phyloP scores from a whole-genome alignment of 1,140 invertebrate species.

The Manduca sexta region DNA sequence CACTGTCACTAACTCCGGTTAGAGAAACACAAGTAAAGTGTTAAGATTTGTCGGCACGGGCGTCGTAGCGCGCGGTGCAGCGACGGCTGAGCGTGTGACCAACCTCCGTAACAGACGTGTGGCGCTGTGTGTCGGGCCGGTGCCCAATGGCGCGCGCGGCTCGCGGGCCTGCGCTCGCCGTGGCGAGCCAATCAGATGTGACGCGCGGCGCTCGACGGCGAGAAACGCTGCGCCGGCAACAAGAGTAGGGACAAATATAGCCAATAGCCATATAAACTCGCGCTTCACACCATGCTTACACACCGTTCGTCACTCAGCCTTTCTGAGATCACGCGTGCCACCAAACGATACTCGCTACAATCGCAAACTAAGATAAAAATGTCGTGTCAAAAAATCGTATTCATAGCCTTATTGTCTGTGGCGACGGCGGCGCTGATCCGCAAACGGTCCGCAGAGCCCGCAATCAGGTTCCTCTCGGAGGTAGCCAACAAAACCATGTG shows the following conservation, averaged over 20 bases:
- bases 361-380: conserved; percentile 2
- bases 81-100: too few relatives aligned
- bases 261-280: conserved; percentile 19
- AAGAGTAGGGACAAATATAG: not conserved
- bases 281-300: conserved; percentile 19
- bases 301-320: conserved; percentile 35
- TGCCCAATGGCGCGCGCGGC: not conserved
- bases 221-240: not conserved
- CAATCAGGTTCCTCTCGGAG: conserved; percentile 20
- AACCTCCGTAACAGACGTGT: too few relatives aligned
- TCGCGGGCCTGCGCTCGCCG: conserved; percentile 12
- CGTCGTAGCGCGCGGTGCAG: too few relatives aligned
- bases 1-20: too few relatives aligned
- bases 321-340: conserved; percentile 26
- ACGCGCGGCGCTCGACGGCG: conserved; percentile 1
- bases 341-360: conserved; percentile 7
- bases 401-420: conserved; percentile 7
- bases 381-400: conserved; percentile 7
- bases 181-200: not conserved
- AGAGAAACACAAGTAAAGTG: not conserved
- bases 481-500: conserved; percentile 48
- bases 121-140: too few relatives aligned
- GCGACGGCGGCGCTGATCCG: conserved; percentile 9
- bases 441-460: conserved; percentile 6
- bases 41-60: too few relatives aligned